A percentile compares a stretch with the other conserved stretches of the same genome.
Conservation (phyloP, 2,113 vertebrate species). For the Galbula dea region DNA sequence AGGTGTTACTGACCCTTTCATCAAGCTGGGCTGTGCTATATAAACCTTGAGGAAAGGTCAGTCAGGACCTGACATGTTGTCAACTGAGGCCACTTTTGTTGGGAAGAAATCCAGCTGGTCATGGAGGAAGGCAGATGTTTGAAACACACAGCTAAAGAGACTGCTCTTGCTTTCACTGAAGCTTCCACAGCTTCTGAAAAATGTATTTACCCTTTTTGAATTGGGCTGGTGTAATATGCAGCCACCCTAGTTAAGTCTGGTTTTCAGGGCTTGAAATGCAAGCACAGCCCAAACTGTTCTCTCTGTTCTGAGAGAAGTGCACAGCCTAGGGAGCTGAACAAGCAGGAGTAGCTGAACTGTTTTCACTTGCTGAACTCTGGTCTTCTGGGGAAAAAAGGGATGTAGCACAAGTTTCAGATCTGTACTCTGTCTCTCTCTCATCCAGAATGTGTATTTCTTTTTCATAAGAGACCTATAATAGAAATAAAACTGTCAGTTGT, state of each 20-base stretch:
- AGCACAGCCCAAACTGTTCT: not conserved
- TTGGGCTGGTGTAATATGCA: not conserved
- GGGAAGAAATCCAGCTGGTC: not conserved
- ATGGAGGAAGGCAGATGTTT: not conserved
- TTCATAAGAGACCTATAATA: not conserved
- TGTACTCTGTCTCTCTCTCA: not conserved
- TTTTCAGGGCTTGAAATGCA: not conserved
- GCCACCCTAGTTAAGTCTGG: not conserved
- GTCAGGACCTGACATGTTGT: not conserved
- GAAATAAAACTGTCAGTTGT: not conserved
- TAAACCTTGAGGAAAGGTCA: not conserved
- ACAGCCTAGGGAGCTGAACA: not conserved
- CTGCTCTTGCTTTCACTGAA: not conserved
- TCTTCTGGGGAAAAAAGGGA: not conserved
- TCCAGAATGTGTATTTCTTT: not conserved
- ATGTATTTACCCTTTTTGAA: not conserved
- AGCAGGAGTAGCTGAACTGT: not conserved
- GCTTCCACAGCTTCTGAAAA: not conserved
- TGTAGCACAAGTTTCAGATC: not conserved
- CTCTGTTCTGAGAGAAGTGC: not conserved
- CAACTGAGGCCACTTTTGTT: not conserved
- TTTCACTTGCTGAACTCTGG: not conserved
- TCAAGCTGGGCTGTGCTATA: not conserved
- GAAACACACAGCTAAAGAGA: not conserved
- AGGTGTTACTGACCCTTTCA: not conserved